Base-by-base conservation (phyloP, 2,888 invertebrate species). In the Diplolepis rosae region DNA sequence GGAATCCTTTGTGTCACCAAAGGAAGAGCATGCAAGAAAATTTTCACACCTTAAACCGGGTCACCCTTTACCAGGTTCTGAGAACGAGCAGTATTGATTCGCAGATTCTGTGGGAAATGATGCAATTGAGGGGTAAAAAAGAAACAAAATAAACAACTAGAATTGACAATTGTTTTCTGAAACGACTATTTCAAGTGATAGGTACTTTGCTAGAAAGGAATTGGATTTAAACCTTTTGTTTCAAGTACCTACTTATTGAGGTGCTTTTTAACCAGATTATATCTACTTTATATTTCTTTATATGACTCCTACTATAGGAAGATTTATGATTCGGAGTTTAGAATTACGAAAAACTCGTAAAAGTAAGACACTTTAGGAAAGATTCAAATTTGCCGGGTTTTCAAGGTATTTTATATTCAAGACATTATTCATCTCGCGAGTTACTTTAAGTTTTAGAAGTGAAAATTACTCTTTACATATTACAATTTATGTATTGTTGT, bases 1-100 rank as follows among this genome's bases (percentile, higher is more conserved):
- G 71, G 66, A 71, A 72, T 73, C 73, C 72, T 77, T 73, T 72
- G 75, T 71, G 68, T 69, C 68, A 50, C 42, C 61, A 7, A 68
- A 70, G n/a, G 71, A 69, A 68, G 69, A 52, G 52, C 22, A 39
- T 54, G 54, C 68, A 66, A 52, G 68, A 65, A 39, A 66, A 70
- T 68, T 70, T 65, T 69, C 72, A 42, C 71, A 71, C 72, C 68
- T 69, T 72, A 66, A 70, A 72, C 69, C 69, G 24, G 61, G 61
- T 61, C 61, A 61, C 35, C 27, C 39, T 6, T 27, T 13, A 22
- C 22, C 7, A 22, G 18, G 13, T 3, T 22, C 24, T 13, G 11
- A 35, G 24, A 61, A 61, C 39, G 39, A 61, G 9, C 24, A 22
- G n/a, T 61, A 61, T 61, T 24, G 61, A 61, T 61, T 61, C 39